Base-by-base conservation (phyloP, 2,113 vertebrate species). In the Anolis carolinensis region DNA sequence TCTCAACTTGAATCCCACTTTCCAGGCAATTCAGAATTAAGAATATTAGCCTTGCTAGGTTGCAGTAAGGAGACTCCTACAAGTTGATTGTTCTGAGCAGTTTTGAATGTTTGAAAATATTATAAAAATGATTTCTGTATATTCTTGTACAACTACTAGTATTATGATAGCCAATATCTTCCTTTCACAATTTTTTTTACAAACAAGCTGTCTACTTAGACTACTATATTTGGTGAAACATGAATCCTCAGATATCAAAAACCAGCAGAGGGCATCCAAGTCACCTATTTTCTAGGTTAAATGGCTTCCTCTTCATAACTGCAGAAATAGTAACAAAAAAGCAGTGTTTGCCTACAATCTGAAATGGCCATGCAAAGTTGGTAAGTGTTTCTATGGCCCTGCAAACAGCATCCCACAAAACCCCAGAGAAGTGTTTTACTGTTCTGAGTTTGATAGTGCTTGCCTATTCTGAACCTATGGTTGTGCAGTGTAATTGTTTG, bases 181-280 rank as follows among this genome's bases (percentile, higher is more conserved):
- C 52, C 25, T 23, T 8, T 7, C 3, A 23, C 7, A 10, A n/a
- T n/a, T n/a, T n/a, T n/a, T n/a, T n/a, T n/a, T n/a, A 34, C 1
- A 18, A 48, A 71, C 44, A 32, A 71, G 44, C 48, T 52, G n/a
- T 74, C 3, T 52, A 85, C 72, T 84, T 55, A n/a, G 78, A 86
- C 76, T 76, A 48, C 39, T 71, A 39, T 8, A 81, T 68, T 80
- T 74, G 78, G 68, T 75, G 87, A 52, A 80, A 52, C 77, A 52
- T 20, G 75, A 77, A 20, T 65, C 63, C n/a, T 86, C 91, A 81
- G 77, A 82, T 91, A 34, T 84, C 52, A 16, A 63, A 44, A 81
- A 70, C 72, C 89, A 86, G 81, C 74, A 85, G 83, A 88, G 81
- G 89, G 88, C 55, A 73, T 67, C 85, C 27, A 88, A 89, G 81